These are phyloP conservation scores for Oasisia sp. DNA, from an alignment of 2,888 invertebrate genomes.

Conservation along the genomic window DNA sequence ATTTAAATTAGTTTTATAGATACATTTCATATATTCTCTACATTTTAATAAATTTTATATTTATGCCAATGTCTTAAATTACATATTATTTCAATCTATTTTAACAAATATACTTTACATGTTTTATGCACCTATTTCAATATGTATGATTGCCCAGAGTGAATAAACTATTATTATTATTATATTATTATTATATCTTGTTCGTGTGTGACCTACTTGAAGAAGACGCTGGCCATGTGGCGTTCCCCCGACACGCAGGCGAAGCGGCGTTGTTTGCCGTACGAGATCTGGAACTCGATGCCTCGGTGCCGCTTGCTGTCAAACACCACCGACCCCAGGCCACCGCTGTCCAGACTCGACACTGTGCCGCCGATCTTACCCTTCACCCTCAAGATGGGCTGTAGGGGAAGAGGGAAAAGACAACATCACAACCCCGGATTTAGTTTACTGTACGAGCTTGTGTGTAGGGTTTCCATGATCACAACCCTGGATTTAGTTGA, in stretches of 20 bases:
- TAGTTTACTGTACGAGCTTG: background rate
- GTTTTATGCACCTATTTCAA: no score
- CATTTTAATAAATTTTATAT: no score
- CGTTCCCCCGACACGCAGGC: slow-evolving; percentile 31
- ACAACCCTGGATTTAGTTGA: background rate
- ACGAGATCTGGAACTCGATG: slow-evolving; percentile 35
- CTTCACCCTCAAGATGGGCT: slow-evolving; percentile 30
- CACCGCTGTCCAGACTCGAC: background rate
- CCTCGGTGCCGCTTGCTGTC: slow-evolving; percentile 36
- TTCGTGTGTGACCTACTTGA: slow-evolving; percentile 19
- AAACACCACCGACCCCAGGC: slow-evolving; percentile 29
- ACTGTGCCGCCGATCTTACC: slow-evolving; percentile 27
- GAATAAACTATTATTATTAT: no score
- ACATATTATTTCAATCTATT: no score
- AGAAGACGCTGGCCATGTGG: slow-evolving; percentile 35
- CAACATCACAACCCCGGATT: background rate
- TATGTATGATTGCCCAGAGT: no score
- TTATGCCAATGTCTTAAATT: no score
- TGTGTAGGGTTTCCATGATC: background rate
- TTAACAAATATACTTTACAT: no score
- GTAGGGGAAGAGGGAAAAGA: background rate
- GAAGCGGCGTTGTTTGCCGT: slow-evolving; percentile 25
- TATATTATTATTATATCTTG: background rate
- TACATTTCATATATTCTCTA: no score
- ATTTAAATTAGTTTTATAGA: no score